Base-by-base conservation (phyloP, 2,888 invertebrate species). In the Dryadula phaetusa region DNA sequence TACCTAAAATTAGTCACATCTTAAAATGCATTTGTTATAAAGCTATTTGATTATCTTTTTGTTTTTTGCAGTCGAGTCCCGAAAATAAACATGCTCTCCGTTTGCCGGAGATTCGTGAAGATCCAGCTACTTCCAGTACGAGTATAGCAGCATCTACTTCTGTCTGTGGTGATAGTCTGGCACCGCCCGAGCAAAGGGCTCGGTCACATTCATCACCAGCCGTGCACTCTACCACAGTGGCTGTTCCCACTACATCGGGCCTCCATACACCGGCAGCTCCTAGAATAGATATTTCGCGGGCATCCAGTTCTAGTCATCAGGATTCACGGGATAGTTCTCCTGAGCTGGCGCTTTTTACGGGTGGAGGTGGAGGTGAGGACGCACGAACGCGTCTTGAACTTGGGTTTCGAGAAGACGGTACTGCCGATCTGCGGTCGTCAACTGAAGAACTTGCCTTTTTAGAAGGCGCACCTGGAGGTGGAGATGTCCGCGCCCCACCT, bases 371-470 rank as follows among this genome's bases (percentile, higher is more conserved):
- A 46, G 70, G 78, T 4, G 84, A 82, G 44, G 85, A 82, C 67
- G 71, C 78, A 18, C 79, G 79, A 42, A 77, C 78, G 28, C 81
- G 82, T 63, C 88, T 94, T 71, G 92, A 88, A 66, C 85, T 93
- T 28, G 95, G 94, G 69, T 95, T 95, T 82, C 93, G 94, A 64
- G 95, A 96, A 82, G 97, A 97, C 86, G 97, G 97, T 77, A 95
- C 96, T n/a, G 94, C 96, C 67, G 97, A 98, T 80, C 86, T 98
- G 75, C 94, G 97, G 76, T 97, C 96, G 66, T 97, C 97, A 71
- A 98, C 97, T 14, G 98, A 98, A 85, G 98, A 98, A 88, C 93
- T 98, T 71, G 97, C 96, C 76, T 96, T 97, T 82, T 95, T 97
- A 79, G 97, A 97, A 85, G 83, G 82, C 18, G 84, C 84, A 20